Percentiles rank a stretch among this genome's conserved stretches.
These are phyloP conservation scores for Catocala fraxini DNA, from an alignment of 2,888 invertebrate species.

Conservation along the genomic window DNA sequence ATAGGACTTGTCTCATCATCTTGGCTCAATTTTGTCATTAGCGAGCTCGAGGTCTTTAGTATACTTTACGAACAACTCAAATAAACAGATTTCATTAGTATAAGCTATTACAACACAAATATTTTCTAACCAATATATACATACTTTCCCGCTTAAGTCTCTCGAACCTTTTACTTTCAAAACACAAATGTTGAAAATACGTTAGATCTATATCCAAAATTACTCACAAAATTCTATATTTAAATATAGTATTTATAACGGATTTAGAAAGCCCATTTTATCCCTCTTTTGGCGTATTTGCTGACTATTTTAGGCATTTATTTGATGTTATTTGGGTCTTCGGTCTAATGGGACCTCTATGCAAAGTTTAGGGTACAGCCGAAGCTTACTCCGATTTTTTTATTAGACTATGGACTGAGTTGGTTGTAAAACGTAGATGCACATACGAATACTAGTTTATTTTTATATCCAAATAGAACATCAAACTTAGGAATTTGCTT, in stretches of 20 bases:
- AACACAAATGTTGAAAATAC: not conserved
- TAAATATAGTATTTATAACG: not conserved
- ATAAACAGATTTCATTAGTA: too few relatives aligned
- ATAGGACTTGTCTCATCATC: too few relatives aligned
- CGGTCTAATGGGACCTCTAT: slow-evolving; percentile 33
- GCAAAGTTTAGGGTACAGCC: slow-evolving; percentile 30
- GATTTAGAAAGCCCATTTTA: slow-evolving; percentile 12
- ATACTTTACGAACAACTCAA: too few relatives aligned
- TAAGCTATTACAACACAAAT: too few relatives aligned
- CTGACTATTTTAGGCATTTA: slow-evolving; percentile 42
- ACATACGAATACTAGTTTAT: not conserved
- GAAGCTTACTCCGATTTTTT: slow-evolving; percentile 32
- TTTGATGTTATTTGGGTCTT: slow-evolving; percentile 21
- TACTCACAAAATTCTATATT: slow-evolving; percentile 8
- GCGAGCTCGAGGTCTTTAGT: too few relatives aligned
- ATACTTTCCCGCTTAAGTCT: too few relatives aligned
- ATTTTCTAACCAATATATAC: too few relatives aligned
- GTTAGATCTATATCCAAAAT: not conserved
- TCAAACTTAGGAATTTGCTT: too few relatives aligned
- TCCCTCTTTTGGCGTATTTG: slow-evolving; percentile 35
- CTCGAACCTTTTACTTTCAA: too few relatives aligned
- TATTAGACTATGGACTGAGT: slow-evolving; percentile 30
- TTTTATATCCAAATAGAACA: too few relatives aligned
- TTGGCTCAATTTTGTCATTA: too few relatives aligned
- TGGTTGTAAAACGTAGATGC: not conserved